Evolutionary conservation across 2,888 invertebrate genomes (phyloP).

Genomic region (Thecocarcelia acutangulata): DNA sequence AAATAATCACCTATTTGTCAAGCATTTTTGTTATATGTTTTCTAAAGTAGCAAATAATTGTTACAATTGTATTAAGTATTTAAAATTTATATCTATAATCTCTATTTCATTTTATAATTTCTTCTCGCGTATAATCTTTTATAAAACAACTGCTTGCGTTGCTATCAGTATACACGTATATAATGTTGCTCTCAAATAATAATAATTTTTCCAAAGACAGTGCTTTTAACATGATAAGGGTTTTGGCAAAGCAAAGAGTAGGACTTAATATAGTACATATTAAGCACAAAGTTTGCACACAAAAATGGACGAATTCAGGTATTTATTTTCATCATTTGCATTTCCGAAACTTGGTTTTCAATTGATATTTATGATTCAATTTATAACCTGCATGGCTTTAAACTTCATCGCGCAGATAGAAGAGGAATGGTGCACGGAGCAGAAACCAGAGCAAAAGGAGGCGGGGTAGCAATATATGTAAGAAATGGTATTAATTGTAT

Average conservation of each 20-base stretch:
- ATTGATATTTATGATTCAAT: not conserved
- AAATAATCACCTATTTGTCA: too few species aligned
- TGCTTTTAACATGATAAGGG: not conserved
- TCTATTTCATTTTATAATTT: too few species aligned
- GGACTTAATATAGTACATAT: not conserved
- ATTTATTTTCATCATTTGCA: not conserved
- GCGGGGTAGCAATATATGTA: too few species aligned
- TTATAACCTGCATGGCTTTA: not conserved
- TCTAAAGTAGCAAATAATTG: too few species aligned
- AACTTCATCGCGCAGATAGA: not conserved
- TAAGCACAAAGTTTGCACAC: slow-evolving; percentile 1
- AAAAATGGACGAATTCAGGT: not conserved
- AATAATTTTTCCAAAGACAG: not conserved
- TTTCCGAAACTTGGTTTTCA: not conserved
- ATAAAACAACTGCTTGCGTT: not conserved
- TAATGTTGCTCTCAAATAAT: not conserved
- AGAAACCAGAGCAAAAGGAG: not conserved
- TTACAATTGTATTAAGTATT: too few species aligned
- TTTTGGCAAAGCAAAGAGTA: not conserved
- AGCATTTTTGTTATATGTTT: too few species aligned
- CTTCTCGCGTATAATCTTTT: too few species aligned
- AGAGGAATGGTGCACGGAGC: not conserved
- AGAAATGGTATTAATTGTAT: too few species aligned
- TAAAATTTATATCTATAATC: too few species aligned
- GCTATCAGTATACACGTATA: not conserved